These are phyloP conservation scores for Actenoides hombroni DNA, from an alignment of 2,113 vertebrate genomes.

Conservation along the genomic window DNA sequence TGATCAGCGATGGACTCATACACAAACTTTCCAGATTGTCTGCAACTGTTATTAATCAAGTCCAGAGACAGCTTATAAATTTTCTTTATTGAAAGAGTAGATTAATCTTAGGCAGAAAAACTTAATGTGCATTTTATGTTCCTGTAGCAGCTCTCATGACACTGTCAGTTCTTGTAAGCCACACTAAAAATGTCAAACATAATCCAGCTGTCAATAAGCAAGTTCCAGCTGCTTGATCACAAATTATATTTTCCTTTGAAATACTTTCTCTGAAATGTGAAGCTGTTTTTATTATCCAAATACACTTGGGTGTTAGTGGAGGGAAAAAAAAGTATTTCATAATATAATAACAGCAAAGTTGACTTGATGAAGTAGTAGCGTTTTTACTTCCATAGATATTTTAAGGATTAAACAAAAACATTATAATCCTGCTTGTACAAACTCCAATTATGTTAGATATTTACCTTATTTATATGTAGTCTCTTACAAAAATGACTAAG, in stretches of 20 bases:
- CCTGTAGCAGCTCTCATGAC: neutral
- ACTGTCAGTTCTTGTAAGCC: neutral
- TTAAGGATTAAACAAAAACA: neutral
- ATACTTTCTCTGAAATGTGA: neutral
- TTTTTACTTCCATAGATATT: neutral
- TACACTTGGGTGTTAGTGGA: neutral
- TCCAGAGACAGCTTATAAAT: neutral
- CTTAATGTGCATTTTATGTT: neutral
- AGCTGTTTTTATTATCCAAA: neutral
- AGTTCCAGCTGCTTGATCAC: conserved; percentile 19
- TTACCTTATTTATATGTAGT: neutral
- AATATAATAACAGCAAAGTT: neutral
- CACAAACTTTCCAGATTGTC: neutral
- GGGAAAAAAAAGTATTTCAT: neutral
- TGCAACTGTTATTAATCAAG: neutral
- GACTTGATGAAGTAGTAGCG: neutral
- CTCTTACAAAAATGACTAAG: neutral
- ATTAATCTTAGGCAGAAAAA: neutral
- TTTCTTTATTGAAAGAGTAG: neutral
- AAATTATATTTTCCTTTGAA: conserved; percentile 16
- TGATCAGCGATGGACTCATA: neutral
- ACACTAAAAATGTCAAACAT: conserved; percentile 2
- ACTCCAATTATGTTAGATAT: neutral
- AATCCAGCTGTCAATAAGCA: conserved; percentile 15
- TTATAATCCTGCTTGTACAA: neutral